Evolutionary conservation across 1,140 invertebrate genomes (phyloP).

Genomic region (Lithobius niger): DNA sequence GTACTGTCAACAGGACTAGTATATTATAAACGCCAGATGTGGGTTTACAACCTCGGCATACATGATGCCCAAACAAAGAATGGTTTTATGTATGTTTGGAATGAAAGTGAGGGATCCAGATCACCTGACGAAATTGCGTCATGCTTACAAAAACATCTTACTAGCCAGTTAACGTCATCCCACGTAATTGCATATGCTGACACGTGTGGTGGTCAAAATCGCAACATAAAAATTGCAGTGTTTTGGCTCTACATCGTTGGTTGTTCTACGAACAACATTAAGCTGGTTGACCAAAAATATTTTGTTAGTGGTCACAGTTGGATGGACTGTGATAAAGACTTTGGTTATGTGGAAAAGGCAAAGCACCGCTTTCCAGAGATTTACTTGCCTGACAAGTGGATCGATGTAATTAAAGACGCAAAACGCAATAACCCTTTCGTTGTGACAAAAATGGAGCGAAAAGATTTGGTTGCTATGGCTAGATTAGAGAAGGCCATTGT

Average conservation of each 20-base stretch:
- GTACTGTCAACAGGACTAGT: constrained; percentile 19
- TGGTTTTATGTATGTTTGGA: constrained; percentile 27
- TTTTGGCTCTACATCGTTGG: too few species aligned
- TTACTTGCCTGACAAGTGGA: background rate
- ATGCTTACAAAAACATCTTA: constrained; percentile 17
- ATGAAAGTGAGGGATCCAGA: constrained; percentile 23
- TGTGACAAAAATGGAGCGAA: background rate
- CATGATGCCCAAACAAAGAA: constrained; percentile 19
- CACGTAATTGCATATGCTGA: constrained; percentile 25
- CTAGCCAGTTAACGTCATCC: constrained; percentile 10
- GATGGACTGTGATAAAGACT: background rate
- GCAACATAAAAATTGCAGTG: background rate
- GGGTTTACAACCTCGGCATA: constrained; percentile 30
- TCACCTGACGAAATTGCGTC: constrained; percentile 25
- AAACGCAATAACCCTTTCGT: background rate
- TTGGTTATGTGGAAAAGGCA: background rate
- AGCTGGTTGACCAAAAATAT: background rate
- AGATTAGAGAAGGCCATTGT: background rate
- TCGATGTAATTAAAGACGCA: background rate
- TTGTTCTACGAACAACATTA: background rate
- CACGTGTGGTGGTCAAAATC: constrained; percentile 26
- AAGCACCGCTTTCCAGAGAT: background rate
- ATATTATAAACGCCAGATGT: constrained; percentile 28
- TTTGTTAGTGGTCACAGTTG: background rate
- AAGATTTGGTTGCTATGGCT: background rate